phyloP scores from a whole-genome alignment of 2,797 vertebrate species.

The Fistularia tabacaria region DNA sequence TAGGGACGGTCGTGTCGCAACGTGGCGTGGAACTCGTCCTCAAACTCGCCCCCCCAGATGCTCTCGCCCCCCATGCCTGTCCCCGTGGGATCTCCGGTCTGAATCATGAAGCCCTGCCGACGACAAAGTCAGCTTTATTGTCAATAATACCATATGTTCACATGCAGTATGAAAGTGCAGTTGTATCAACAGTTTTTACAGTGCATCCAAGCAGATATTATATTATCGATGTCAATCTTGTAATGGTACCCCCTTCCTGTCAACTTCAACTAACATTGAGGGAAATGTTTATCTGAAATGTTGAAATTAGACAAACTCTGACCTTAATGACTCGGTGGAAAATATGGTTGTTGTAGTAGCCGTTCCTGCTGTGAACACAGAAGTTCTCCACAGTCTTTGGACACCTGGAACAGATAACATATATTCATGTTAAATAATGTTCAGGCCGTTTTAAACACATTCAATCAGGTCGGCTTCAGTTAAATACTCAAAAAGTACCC shows the following conservation, averaged over 20 bases:
- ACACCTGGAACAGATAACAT: slow-evolving; percentile 72
- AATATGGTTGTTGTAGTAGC: slow-evolving; percentile 93
- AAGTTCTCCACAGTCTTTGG: slow-evolving; percentile 99
- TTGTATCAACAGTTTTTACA: too few species aligned
- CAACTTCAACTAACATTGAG: too few species aligned
- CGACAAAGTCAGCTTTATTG: neutral
- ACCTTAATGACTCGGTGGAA: slow-evolving; percentile 98
- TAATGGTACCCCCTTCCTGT: too few species aligned
- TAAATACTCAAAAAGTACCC: too few species aligned
- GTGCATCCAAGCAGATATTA: too few species aligned
- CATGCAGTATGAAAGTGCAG: too few species aligned
- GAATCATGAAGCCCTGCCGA: slow-evolving; percentile 95
- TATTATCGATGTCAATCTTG: too few species aligned
- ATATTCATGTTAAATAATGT: neutral
- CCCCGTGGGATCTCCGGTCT: slow-evolving; percentile 97
- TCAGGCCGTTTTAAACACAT: neutral
- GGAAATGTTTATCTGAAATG: too few species aligned
- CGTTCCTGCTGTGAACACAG: slow-evolving; percentile 96
- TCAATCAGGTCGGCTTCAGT: neutral
- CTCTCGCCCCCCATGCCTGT: slow-evolving; percentile 99
- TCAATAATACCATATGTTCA: too few species aligned
- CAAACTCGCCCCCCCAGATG: slow-evolving; percentile 98
- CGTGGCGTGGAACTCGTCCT: slow-evolving; percentile 96
- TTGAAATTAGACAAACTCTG: too few species aligned
- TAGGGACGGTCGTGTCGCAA: slow-evolving; percentile 96